Base-by-base conservation (phyloP, 2,113 vertebrate genomes). In the Protobothrops flavoviridis region DNA sequence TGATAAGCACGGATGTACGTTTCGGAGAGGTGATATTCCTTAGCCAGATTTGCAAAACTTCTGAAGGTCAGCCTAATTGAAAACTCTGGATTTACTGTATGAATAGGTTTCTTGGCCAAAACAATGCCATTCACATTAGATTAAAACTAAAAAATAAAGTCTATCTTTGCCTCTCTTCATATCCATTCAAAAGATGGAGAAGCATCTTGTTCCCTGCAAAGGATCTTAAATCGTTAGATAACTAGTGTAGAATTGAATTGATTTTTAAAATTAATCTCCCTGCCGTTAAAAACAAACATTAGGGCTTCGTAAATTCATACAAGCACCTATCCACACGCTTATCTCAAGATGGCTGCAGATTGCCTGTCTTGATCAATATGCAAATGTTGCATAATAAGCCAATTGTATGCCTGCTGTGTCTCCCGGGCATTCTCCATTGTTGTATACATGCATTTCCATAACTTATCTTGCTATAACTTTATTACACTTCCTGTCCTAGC, bases 401-500 rank as follows among this genome's bases (percentile, higher is more conserved):
- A 88, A 95, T 12, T 50, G 15, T 50, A 88, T 87, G 81, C 26
- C 23, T 57, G 12, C 29, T 91, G 85, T 59, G 29, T 56, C 92
- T 61, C 17, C 23, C 88, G 89, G 85, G 48, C 0, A 0, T 87
- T 33, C 93, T 94, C 91, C 61, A 56, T 55, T 92, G 92, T 94
- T 94, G 39, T 86, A 95, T 91, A 95, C 95, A 94, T 89, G 87
- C 88, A 91, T 95, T 96, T 97, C 94, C 95, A 96, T 95, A 92
- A 96, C 94, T 96, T 96, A 94, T 96, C 95, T 59, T 90, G 89
- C 61, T 92, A 91, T 97, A 93, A 81, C 74, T 96, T 96, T 94
- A 96, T 96, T 96, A 93, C 95, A 93, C 91, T 96, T 96, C 97
- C 95, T 89, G 91, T 93, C 95, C 95, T 93, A 57, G 94, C 92